phyloP scores from a whole-genome alignment of 2,797 vertebrate species.

The Pseudomugil tenellus region DNA sequence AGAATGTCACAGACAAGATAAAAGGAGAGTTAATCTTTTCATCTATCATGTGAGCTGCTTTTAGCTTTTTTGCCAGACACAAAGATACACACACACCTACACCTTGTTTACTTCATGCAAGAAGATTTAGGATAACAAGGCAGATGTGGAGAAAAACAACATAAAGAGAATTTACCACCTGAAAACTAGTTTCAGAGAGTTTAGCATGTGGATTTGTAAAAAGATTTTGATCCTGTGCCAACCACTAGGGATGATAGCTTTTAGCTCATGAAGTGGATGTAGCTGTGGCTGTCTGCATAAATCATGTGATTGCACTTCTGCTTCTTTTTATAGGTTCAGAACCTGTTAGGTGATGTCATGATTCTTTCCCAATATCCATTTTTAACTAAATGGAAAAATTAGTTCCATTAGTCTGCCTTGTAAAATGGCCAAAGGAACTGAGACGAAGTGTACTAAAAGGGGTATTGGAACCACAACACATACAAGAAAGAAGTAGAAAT shows the following conservation, averaged over 20 bases:
- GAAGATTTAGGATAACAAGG: constrained; percentile 39
- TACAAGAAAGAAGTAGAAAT: constrained; percentile 44
- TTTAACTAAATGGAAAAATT: constrained; percentile 57
- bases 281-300: constrained; percentile 45
- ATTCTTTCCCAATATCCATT: constrained; percentile 52
- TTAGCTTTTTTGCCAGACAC: constrained; percentile 44
- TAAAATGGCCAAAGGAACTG: constrained; percentile 49
- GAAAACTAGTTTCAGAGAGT: constrained; percentile 18
- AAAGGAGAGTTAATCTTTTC: constrained; percentile 67
- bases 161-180: constrained; percentile 32
- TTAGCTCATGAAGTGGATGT: constrained; percentile 35
- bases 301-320: constrained; percentile 50
- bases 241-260: constrained; percentile 32
- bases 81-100: constrained; percentile 27
- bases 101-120: constrained; percentile 65
- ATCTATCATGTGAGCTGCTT: constrained; percentile 61
- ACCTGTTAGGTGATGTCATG: constrained; percentile 55
- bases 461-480: constrained; percentile 61
- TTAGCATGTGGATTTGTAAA: constrained; percentile 14
- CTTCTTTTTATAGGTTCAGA: constrained; percentile 58
- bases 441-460: constrained; percentile 33
- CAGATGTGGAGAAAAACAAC: constrained; percentile 21
- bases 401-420: constrained; percentile 42
- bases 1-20: constrained; percentile 70
- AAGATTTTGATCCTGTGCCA: constrained; percentile 17